Conservation (phyloP, 1,140 invertebrate species). For the Drosophila varians region DNA sequence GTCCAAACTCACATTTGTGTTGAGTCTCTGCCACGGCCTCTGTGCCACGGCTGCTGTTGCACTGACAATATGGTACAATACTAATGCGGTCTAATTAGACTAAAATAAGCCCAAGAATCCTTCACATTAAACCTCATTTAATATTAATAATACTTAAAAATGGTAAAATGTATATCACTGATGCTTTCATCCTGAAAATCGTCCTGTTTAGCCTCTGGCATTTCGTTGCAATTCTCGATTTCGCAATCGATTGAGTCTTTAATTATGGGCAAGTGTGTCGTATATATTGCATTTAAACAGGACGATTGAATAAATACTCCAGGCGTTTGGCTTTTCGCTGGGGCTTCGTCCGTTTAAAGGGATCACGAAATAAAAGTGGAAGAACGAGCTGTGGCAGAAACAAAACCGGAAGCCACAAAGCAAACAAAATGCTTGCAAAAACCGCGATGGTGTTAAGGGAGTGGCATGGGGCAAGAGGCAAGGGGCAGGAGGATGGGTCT, state of each 20-base stretch:
- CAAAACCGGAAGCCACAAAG: conserved; percentile 73
- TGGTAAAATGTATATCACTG: neutral
- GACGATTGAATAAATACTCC: conserved; percentile 12
- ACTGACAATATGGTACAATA: too few relatives aligned
- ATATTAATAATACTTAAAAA: too few relatives aligned
- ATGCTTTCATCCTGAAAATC: conserved; percentile 12
- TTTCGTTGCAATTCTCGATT: neutral
- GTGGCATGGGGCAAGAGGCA: neutral
- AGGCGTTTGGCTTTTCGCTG: conserved; percentile 4
- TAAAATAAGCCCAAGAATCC: too few relatives aligned
- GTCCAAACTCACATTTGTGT: conserved; percentile 14
- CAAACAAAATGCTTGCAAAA: conserved; percentile 76
- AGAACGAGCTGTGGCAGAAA: conserved; percentile 37
- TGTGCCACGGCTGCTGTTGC: too few relatives aligned
- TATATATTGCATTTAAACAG: conserved; percentile 17
- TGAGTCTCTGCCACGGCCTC: conserved; percentile 1
- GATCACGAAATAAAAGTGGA: neutral
- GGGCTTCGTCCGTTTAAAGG: neutral
- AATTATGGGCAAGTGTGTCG: conserved; percentile 11
- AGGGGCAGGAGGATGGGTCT: neutral
- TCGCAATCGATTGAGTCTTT: conserved; percentile 7
- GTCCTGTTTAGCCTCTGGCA: conserved; percentile 8
- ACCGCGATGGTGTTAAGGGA: conserved; percentile 45
- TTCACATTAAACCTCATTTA: too few relatives aligned
- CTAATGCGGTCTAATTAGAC: too few relatives aligned